A percentile compares a stretch with the other conserved stretches of the same genome.
phyloP scores from a whole-genome alignment of 2,797 vertebrate species.

The Sebastes itinus region DNA sequence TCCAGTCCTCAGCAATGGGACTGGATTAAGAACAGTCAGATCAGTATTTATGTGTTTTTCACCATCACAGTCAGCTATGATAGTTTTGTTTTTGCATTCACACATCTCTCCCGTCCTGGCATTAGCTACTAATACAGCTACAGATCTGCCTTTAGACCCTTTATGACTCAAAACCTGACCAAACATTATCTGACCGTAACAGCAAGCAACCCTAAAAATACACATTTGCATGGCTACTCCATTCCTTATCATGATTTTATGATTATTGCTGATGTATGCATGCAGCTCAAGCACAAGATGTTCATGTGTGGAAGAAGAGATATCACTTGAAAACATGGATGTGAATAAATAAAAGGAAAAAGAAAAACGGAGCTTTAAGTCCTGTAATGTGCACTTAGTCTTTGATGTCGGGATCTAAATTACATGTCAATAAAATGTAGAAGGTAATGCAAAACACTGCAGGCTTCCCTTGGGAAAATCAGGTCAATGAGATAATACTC shows the following conservation, averaged over 20 bases:
- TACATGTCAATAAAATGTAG: background rate
- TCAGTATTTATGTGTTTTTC: background rate
- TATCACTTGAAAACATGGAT: background rate
- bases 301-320: background rate
- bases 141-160: background rate
- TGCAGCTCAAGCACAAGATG: background rate
- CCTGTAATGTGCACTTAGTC: background rate
- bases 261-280: background rate
- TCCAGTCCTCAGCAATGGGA: background rate
- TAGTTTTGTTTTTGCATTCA: background rate
- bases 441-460: background rate
- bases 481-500: constrained; percentile 44
- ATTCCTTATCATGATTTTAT: background rate
- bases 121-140: background rate
- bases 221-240: background rate
- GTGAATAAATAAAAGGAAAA: background rate
- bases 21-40: background rate
- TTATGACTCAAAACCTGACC: background rate
- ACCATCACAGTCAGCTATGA: background rate
- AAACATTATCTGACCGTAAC: background rate
- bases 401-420: background rate
- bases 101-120: background rate
- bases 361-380: background rate
- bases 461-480: background rate
- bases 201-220: background rate